Evolutionary conservation across 2,113 vertebrate species (phyloP).

Genomic region (Notothenia rossii): DNA sequence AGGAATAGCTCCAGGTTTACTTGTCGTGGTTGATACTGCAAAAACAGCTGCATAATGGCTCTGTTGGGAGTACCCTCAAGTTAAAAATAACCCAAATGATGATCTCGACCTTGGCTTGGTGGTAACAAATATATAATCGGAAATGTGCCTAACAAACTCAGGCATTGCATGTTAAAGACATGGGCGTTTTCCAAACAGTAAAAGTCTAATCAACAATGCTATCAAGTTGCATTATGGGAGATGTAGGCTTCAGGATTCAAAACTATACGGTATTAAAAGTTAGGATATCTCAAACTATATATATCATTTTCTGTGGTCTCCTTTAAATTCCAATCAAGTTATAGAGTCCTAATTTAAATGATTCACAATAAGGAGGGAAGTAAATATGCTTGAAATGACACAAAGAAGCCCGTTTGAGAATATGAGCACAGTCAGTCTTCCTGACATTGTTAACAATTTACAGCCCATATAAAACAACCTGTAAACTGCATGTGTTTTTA

Average conservation of each 20-base stretch:
- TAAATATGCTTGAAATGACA: neutral
- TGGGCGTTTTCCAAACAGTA: neutral
- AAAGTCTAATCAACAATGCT: neutral
- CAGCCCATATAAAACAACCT: slow-evolving; percentile 29
- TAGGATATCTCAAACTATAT: no score
- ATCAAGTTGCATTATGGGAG: neutral
- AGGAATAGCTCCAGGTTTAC: neutral
- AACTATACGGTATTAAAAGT: no score
- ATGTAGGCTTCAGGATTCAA: neutral
- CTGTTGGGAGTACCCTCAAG: neutral
- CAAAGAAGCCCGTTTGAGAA: neutral
- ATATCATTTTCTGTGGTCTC: no score
- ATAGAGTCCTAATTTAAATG: neutral
- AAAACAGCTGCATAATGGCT: neutral
- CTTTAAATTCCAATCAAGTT: neutral
- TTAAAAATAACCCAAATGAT: neutral
- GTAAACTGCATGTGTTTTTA: neutral
- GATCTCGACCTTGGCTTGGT: neutral
- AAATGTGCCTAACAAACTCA: neutral
- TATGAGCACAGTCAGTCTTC: neutral
- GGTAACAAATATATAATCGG: neutral
- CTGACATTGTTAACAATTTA: slow-evolving; percentile 33
- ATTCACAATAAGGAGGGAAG: no score
- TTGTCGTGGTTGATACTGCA: neutral
- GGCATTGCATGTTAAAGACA: neutral